phyloP scores from a whole-genome alignment of 1,140 invertebrate genomes.

The Dolichoris vasculosae region DNA sequence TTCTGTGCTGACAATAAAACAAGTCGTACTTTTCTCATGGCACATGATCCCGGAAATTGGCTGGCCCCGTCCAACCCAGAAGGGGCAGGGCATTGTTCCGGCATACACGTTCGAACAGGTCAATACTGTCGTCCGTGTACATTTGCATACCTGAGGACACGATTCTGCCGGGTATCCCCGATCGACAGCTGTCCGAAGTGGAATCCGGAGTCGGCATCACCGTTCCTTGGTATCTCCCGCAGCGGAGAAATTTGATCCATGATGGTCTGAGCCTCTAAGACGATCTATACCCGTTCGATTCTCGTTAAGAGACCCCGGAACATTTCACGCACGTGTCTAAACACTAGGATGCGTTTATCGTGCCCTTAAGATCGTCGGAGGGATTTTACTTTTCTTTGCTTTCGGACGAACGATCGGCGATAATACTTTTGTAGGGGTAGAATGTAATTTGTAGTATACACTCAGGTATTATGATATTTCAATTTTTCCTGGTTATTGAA shows the following conservation, averaged over 20 bases:
- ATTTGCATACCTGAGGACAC: conserved; percentile 66
- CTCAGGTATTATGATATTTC: too few relatives aligned
- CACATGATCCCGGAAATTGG: not conserved
- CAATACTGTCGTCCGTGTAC: not conserved
- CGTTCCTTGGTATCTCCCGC: conserved; percentile 54
- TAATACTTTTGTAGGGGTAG: too few relatives aligned
- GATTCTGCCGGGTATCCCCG: conserved; percentile 58
- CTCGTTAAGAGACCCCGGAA: too few relatives aligned
- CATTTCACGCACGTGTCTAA: too few relatives aligned
- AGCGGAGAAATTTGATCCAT: conserved; percentile 64
- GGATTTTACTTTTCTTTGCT: too few relatives aligned
- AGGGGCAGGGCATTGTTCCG: not conserved
- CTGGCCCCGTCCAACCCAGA: too few relatives aligned
- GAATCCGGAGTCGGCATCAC: conserved; percentile 57
- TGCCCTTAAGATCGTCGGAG: too few relatives aligned
- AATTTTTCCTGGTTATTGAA: too few relatives aligned
- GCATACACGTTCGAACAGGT: not conserved
- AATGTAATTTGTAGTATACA: too few relatives aligned
- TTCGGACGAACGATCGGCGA: too few relatives aligned
- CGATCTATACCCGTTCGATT: too few relatives aligned
- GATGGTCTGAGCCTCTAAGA: not conserved
- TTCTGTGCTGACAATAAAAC: not conserved
- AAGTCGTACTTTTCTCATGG: not conserved
- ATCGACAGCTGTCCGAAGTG: conserved; percentile 61
- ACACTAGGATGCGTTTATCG: too few relatives aligned